Conservation (phyloP, 2,113 vertebrate genomes). For the Bubo scandiacus region DNA sequence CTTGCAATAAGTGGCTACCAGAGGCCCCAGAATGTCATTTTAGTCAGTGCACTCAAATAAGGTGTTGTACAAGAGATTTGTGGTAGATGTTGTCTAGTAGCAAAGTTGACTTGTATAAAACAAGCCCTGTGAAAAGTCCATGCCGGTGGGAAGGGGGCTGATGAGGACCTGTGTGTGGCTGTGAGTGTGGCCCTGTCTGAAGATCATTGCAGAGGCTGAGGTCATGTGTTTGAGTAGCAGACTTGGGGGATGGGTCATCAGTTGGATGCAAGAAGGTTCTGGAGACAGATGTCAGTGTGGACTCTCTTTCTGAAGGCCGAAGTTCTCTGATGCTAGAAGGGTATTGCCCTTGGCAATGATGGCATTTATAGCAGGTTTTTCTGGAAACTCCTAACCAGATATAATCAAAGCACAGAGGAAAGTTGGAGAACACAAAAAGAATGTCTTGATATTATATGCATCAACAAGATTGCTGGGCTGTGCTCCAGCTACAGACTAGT, state of each 20-base stretch:
- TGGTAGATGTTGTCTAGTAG: background rate
- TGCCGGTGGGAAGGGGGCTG: background rate
- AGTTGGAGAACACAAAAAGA: background rate
- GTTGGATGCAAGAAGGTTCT: background rate
- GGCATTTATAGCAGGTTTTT: background rate
- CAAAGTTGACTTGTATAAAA: background rate
- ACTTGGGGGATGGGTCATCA: background rate
- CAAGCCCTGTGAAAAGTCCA: rapidly evolving
- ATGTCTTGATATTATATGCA: background rate
- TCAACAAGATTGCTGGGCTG: background rate
- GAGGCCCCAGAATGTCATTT: background rate
- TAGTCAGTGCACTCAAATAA: background rate
- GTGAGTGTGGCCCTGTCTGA: background rate
- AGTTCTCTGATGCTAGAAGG: background rate
- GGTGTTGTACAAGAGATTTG: background rate
- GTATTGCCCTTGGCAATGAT: background rate
- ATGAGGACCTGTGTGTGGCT: background rate
- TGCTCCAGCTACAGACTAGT: background rate
- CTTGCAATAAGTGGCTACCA: background rate
- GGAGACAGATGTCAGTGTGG: background rate
- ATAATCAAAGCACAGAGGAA: background rate
- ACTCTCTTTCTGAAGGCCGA: background rate
- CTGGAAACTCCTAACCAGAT: background rate
- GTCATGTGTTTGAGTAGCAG: background rate
- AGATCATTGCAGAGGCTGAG: background rate